phyloP scores from a whole-genome alignment of 2,888 invertebrate genomes.

The Chelonus formosanus region DNA sequence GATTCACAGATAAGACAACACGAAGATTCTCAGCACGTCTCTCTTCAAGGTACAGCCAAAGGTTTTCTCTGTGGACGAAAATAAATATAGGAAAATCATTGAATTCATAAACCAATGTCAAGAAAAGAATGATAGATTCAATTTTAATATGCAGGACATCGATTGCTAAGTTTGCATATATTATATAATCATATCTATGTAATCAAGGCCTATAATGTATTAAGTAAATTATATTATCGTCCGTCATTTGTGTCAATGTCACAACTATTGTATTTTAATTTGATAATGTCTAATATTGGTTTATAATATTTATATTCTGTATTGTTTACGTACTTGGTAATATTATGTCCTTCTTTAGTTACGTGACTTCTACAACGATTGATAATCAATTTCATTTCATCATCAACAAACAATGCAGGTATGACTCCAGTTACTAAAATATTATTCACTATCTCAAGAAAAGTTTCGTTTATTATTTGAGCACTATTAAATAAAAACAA shows the following conservation, averaged over 20 bases:
- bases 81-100: slow-evolving; percentile 30
- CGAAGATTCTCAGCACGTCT: slow-evolving; percentile 86
- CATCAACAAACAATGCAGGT: slow-evolving; percentile 86
- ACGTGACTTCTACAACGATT: slow-evolving; percentile 76
- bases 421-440: slow-evolving; percentile 90
- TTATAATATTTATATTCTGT: background rate
- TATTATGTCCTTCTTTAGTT: slow-evolving; percentile 74
- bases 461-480: slow-evolving; percentile 83
- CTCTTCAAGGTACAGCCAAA: slow-evolving; percentile 85
- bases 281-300: background rate
- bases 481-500: slow-evolving; percentile 87
- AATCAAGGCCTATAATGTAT: too few species aligned
- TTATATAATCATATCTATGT: background rate
- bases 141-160: too few species aligned
- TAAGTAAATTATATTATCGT: too few species aligned
- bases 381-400: slow-evolving; percentile 86
- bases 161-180: background rate
- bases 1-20: slow-evolving; percentile 91
- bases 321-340: slow-evolving; percentile 71
- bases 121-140: background rate
- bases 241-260: too few species aligned
- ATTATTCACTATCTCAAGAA: slow-evolving; percentile 90
- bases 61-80: slow-evolving; percentile 71
- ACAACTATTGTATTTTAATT: too few species aligned
- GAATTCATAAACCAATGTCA: background rate